Evolutionary conservation across 2,113 vertebrate species (phyloP).

Genomic region (Solea senegalensis): DNA sequence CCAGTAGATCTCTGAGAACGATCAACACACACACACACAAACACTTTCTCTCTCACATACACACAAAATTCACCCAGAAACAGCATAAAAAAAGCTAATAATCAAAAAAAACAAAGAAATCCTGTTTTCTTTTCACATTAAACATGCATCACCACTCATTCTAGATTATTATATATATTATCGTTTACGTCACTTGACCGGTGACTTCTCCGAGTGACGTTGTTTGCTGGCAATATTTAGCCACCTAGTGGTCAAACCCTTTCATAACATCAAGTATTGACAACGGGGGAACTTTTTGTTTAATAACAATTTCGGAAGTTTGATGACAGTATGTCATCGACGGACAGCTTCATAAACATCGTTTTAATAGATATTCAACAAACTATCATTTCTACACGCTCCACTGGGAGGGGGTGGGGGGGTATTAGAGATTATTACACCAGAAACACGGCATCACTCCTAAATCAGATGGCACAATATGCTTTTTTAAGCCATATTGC

Average conservation of each 20-base stretch:
- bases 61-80: constrained; percentile 28
- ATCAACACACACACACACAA: constrained; percentile 28
- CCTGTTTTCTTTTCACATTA: constrained; percentile 18
- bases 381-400: constrained; percentile 62
- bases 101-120: constrained; percentile 4
- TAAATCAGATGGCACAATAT: constrained; percentile 64
- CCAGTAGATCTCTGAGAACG: constrained; percentile 63
- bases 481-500: constrained; percentile 54
- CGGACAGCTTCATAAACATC: constrained; percentile 51
- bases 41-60: constrained; percentile 6
- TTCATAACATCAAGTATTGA: constrained; percentile 65
- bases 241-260: constrained; percentile 76
- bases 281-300: constrained; percentile 32
- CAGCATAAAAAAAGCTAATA: constrained; percentile 26
- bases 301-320: constrained; percentile 50
- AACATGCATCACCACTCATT: constrained; percentile 48
- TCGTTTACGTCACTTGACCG: constrained; percentile 39
- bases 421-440: constrained; percentile 52
- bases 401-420: constrained; percentile 18
- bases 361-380: constrained; percentile 57
- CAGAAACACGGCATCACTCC: constrained; percentile 62
- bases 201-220: constrained; percentile 39
- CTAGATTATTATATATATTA: constrained; percentile 43
- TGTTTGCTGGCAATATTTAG: constrained; percentile 59
- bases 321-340: constrained; percentile 53